A percentile compares a stretch with the other conserved stretches of the same genome.
Evolutionary conservation across 1,140 invertebrate species (phyloP).

Genomic region (Conus ventricosus): DNA sequence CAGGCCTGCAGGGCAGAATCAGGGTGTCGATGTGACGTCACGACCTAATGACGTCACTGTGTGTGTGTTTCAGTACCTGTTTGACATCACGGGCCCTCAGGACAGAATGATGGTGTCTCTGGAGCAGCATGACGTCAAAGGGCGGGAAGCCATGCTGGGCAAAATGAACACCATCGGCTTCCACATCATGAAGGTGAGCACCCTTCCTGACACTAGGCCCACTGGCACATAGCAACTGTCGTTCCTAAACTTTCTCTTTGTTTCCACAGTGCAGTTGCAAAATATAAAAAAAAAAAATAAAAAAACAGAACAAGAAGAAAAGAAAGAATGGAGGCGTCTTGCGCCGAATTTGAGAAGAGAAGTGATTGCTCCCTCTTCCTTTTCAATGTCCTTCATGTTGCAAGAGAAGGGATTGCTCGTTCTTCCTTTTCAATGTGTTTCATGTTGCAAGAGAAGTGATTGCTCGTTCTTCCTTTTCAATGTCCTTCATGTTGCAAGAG

Average conservation of each 20-base stretch:
- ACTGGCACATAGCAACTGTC: not conserved
- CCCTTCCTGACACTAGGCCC: not conserved
- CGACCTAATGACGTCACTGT: not conserved
- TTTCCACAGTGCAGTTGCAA: too few species aligned
- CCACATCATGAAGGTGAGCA: slow-evolving; percentile 76
- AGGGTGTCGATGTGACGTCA: not conserved
- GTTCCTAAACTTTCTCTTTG: not conserved
- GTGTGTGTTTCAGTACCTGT: slow-evolving; percentile 74
- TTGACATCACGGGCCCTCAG: slow-evolving; percentile 75
- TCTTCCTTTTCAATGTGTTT: too few species aligned
- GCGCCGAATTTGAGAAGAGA: too few species aligned
- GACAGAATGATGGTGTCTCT: slow-evolving; percentile 78
- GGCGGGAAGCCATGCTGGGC: slow-evolving; percentile 61
- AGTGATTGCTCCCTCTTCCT: too few species aligned
- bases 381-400: too few species aligned
- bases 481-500: too few species aligned
- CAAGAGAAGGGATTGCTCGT: too few species aligned
- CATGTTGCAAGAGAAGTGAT: too few species aligned
- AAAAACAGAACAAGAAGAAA: too few species aligned
- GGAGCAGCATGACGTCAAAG: slow-evolving; percentile 76
- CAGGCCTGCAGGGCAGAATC: not conserved
- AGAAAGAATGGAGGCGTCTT: too few species aligned
- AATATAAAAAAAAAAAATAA: too few species aligned
- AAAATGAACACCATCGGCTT: slow-evolving; percentile 77
- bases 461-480: too few species aligned